Evolutionary conservation across 2,888 invertebrate species (phyloP), one percentile per base, ranked within the genome.

Genomic region (Drosophila neotestacea): DNA sequence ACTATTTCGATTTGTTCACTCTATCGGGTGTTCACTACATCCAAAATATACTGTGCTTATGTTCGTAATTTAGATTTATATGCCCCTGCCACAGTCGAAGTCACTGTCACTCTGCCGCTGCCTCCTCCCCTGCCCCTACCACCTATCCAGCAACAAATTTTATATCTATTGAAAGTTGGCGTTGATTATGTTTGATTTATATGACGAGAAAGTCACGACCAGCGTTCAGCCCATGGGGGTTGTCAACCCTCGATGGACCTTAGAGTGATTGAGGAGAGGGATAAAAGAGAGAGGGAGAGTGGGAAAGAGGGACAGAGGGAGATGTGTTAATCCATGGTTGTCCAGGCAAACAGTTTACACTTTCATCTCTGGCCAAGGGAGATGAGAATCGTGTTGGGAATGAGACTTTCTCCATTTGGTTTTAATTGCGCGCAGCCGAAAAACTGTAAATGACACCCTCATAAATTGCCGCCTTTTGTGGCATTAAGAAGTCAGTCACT

Each of bases 151-250:
- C 75, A 63, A 67, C 65, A 59, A 27, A 62, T 63, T 65, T 66
- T 64, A 47, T 55, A 62, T 52, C 48, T 72, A 87, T 89, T 66
- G 88, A 60, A 67, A 72, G 70, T 76, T 74, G 74, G 70, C 81
- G 88, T 86, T 86, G 90, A 89, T 86, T 86, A 86, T 90, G 76
- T 77, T 86, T 86, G 85, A 86, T 86, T 86, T 86, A 86, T 90
- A 73, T 72, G 89, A 85, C 89, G 79, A 67, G 55, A 65, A 59
- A 60, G 82, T 75, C 81, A 64, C 59, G 58, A 44, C 11, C 55
- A 44, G 56, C 28, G n/a, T 16, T 11, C 36, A 30, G 32, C 9
- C 51, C 83, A 80, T 65, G 72, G 67, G 81, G 67, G 77, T 67
- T 70, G 66, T 16, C 52, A 52, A 10, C 48, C 50, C 62, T 50